These are phyloP conservation scores for Cheirogaleus major DNA, from an alignment of 2,797 vertebrate genomes.

Conservation along the genomic window DNA sequence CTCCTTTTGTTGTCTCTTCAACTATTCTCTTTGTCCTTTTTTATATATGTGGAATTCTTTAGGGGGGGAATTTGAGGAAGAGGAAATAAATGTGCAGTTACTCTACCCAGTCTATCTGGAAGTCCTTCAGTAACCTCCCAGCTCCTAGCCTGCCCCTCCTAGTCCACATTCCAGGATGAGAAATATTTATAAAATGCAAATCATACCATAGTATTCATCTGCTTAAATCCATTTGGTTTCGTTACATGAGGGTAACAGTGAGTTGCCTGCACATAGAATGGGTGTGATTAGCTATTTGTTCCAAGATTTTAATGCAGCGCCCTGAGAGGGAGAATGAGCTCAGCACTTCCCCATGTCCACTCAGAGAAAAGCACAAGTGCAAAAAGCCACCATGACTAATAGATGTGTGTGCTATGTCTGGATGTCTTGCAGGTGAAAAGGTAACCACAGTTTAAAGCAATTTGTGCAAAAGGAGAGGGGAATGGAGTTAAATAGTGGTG, in stretches of 20 bases:
- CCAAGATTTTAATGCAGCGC: neutral
- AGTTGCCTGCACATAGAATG: neutral
- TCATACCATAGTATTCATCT: neutral
- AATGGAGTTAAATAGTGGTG: neutral
- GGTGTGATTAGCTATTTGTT: neutral
- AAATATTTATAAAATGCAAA: neutral
- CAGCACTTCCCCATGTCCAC: neutral
- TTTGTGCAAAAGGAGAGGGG: neutral
- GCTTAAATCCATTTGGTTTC: conserved; percentile 6
- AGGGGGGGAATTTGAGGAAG: neutral
- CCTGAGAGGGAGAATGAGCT: neutral
- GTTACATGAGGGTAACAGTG: neutral
- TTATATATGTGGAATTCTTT: neutral
- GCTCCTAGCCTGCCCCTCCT: neutral
- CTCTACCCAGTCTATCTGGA: neutral
- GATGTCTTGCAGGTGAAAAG: neutral
- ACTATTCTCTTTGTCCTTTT: neutral
- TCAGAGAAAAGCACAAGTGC: neutral
- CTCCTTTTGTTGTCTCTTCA: neutral
- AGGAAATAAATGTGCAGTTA: neutral
- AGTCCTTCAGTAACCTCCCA: neutral
- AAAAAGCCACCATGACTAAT: neutral
- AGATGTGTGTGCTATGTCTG: neutral
- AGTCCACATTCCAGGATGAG: neutral
- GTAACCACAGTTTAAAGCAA: neutral